phyloP scores from a whole-genome alignment of 2,113 vertebrate genomes.

The Petroica traversi region DNA sequence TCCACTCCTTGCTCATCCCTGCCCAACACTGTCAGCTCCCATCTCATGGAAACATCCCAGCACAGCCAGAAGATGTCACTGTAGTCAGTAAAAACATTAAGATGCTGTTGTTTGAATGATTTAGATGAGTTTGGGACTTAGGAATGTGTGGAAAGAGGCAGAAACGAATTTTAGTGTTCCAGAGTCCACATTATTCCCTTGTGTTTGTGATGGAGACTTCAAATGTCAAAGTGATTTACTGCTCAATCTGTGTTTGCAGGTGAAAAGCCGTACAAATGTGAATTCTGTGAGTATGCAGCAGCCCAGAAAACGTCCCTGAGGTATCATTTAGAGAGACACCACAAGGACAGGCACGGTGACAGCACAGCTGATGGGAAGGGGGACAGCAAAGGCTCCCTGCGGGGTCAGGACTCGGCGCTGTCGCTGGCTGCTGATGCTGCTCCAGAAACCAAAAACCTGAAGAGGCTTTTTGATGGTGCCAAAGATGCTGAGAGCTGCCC shows the following conservation, averaged over 20 bases:
- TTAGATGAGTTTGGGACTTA: not conserved
- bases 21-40: not conserved
- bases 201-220: not conserved
- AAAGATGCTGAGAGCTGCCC: constrained; percentile 73
- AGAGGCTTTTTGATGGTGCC: constrained; percentile 72
- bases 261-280: constrained; percentile 96
- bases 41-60: not conserved
- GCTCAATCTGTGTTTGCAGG: constrained; percentile 76
- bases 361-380: constrained; percentile 31
- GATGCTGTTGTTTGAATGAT: not conserved
- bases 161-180: not conserved
- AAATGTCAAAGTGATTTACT: not conserved
- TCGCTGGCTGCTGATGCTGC: not conserved
- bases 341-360: constrained; percentile 85
- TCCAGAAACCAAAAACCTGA: constrained; percentile 72
- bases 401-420: constrained; percentile 50
- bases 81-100: not conserved
- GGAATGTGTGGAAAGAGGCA: not conserved
- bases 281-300: constrained; percentile 93
- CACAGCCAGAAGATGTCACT: constrained; percentile 42
- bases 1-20: not conserved
- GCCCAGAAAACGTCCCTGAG: constrained; percentile 96
- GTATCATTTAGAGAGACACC: constrained; percentile 92
- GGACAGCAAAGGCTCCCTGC: constrained; percentile 53
- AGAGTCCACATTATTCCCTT: not conserved